phyloP scores from a whole-genome alignment of 2,888 invertebrate genomes.

The Dioctria linearis region DNA sequence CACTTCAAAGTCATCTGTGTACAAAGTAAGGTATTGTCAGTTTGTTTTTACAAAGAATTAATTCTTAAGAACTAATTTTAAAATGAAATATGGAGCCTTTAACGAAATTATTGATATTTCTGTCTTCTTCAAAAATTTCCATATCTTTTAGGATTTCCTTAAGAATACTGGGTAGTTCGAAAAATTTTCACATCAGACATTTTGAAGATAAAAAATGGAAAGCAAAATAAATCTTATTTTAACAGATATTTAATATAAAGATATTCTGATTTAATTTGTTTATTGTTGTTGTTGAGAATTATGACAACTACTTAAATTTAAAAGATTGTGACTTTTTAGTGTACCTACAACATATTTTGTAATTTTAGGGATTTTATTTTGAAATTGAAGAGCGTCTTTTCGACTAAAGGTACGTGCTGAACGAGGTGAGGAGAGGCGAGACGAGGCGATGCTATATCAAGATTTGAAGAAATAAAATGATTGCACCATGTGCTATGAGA shows the following conservation, averaged over 20 bases:
- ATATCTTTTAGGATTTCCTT: not conserved
- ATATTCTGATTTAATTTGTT: slow-evolving; percentile 5
- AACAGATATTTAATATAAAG: not conserved
- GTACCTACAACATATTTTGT: not conserved
- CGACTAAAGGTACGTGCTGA: too few species aligned
- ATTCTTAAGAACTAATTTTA: too few species aligned
- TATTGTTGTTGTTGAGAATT: not conserved
- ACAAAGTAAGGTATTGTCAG: not conserved
- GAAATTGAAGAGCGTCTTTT: slow-evolving; percentile 15
- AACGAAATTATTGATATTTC: not conserved
- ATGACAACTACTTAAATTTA: not conserved
- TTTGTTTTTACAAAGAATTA: not conserved
- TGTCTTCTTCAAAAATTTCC: not conserved
- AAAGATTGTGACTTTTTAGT: not conserved
- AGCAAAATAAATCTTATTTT: slow-evolving; percentile 7
- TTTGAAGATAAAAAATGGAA: slow-evolving; percentile 15
- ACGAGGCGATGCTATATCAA: too few species aligned
- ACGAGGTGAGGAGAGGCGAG: too few species aligned
- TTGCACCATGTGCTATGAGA: too few species aligned
- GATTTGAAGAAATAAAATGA: too few species aligned
- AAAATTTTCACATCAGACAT: slow-evolving; percentile 39
- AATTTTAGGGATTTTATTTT: not conserved
- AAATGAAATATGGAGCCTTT: not conserved
- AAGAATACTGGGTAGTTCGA: slow-evolving; percentile 24
- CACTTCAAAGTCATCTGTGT: slow-evolving; percentile 14